A percentile compares a stretch with the other conserved stretches of the same genome.
phyloP scores from a whole-genome alignment of 2,113 vertebrate genomes.

The Chionodraco myersi region DNA sequence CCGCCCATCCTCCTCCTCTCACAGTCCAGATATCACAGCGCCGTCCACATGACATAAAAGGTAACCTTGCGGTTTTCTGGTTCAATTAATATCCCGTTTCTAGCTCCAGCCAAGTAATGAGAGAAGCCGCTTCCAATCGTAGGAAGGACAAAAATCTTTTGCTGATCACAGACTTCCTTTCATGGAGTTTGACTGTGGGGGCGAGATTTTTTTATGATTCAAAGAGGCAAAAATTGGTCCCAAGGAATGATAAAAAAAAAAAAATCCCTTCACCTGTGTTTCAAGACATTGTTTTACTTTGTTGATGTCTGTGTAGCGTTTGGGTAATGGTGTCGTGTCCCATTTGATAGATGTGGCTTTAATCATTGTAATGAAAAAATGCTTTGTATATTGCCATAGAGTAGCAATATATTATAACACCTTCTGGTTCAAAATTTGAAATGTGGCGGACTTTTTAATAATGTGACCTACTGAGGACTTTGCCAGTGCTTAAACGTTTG shows the following conservation, averaged over 20 bases:
- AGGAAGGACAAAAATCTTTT: constrained; percentile 61
- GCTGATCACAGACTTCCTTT: constrained; percentile 78
- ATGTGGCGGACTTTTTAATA: constrained; percentile 92
- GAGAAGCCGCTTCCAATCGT: constrained; percentile 73
- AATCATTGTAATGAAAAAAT: constrained; percentile 89
- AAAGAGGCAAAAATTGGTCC: constrained; percentile 65
- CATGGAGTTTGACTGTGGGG: constrained; percentile 71
- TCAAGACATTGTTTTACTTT: constrained; percentile 63
- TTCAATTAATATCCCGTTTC: constrained; percentile 81
- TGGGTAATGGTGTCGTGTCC: constrained; percentile 96
- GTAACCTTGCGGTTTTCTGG: constrained; percentile 81
- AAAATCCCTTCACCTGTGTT: constrained; percentile 68
- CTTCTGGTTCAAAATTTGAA: constrained; percentile 93
- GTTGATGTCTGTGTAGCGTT: constrained; percentile 84
- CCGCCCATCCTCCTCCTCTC: neutral
- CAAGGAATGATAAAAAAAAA: constrained; percentile 25
- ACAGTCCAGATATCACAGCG: constrained; percentile 71
- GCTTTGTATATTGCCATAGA: constrained; percentile 97
- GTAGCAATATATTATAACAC: constrained; percentile 96
- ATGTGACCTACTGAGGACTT: constrained; percentile 90
- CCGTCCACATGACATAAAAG: constrained; percentile 75
- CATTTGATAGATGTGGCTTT: constrained; percentile 95
- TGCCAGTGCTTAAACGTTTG: constrained; percentile 89
- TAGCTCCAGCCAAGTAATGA: constrained; percentile 74
- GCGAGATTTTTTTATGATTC: constrained; percentile 74